phyloP scores from a whole-genome alignment of 2,113 vertebrate species.

The Triplophysa rosa region DNA sequence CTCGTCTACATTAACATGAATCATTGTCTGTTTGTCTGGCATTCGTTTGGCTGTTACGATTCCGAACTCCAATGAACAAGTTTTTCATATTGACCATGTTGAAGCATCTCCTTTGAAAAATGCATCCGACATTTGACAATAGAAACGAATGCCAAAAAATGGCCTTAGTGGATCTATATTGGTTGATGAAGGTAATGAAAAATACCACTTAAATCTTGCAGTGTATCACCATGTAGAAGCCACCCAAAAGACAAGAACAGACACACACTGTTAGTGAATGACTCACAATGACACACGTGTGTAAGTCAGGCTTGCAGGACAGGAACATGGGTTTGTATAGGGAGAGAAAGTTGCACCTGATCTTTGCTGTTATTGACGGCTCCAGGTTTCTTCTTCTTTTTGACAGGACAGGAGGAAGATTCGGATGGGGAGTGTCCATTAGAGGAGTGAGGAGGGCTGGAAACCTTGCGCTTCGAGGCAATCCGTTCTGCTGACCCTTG shows the following conservation, averaged over 20 bases:
- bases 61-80: no score
- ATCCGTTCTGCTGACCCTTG: constrained; percentile 83
- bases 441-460: constrained; percentile 93
- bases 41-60: no score
- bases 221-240: neutral
- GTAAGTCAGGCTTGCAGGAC: neutral
- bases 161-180: neutral
- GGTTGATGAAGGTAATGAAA: neutral
- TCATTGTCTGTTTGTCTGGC: no score
- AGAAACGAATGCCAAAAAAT: neutral
- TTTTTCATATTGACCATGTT: no score
- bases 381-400: constrained; percentile 99
- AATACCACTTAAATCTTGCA: neutral
- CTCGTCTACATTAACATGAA: no score
- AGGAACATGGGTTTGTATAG: neutral
- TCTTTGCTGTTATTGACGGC: constrained; percentile 91
- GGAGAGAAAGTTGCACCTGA: constrained; percentile 79
- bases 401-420: constrained; percentile 85
- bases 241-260: neutral
- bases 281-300: neutral
- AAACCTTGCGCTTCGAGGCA: constrained; percentile 89
- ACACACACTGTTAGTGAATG: neutral
- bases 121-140: no score
- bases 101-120: no score
- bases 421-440: constrained; percentile 95